Evolutionary conservation across 2,888 invertebrate genomes (phyloP).

Genomic region (Aphidius colemani): DNA sequence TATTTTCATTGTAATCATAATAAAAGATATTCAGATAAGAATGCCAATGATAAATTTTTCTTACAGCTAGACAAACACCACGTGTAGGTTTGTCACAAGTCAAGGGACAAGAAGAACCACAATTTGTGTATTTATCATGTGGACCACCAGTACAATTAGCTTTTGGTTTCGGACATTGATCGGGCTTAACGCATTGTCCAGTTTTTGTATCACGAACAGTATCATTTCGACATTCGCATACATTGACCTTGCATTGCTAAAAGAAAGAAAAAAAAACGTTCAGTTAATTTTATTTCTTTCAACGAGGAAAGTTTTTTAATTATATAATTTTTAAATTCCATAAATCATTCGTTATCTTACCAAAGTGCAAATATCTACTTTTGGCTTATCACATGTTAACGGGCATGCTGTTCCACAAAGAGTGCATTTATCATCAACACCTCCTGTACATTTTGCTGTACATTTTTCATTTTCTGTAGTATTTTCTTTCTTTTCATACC

Average conservation of each 20-base stretch:
- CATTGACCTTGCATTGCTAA: neutral
- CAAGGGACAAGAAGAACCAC: conserved; percentile 15
- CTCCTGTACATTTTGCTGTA: conserved; percentile 4
- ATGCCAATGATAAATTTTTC: neutral
- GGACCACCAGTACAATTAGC: conserved; percentile 3
- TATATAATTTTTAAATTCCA: too few species aligned
- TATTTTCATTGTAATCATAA: neutral
- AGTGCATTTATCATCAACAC: neutral
- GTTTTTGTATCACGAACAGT: neutral
- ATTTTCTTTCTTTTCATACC: neutral
- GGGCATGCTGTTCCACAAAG: neutral
- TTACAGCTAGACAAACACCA: neutral
- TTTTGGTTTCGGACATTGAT: conserved; percentile 12
- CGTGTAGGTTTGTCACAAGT: conserved; percentile 11
- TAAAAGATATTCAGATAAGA: neutral
- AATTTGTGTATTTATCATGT: conserved; percentile 12
- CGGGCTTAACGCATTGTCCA: conserved; percentile 7
- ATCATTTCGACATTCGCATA: neutral
- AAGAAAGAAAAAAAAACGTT: neutral
- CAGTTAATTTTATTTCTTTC: neutral
- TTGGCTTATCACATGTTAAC: neutral
- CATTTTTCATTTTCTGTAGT: neutral
- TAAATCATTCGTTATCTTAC: conserved; percentile 1
- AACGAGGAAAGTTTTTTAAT: neutral
- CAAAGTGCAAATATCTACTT: neutral